These are phyloP conservation scores for Paracyclopina nana DNA, from an alignment of 1,140 invertebrate genomes.

Conservation along the genomic window DNA sequence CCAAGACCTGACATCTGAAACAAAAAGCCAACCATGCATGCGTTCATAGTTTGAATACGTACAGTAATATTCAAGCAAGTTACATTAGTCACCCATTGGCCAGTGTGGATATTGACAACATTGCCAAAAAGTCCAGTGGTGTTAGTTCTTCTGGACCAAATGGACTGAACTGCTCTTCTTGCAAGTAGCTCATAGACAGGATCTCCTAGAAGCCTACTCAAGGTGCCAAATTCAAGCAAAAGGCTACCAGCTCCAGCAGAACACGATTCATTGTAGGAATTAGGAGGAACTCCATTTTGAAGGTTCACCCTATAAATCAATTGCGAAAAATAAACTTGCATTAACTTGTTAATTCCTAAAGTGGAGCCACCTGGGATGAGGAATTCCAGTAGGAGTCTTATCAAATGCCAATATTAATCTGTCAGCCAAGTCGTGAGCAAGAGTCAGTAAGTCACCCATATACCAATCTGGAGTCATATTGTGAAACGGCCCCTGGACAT, in stretches of 20 bases:
- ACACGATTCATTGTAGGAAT: slow-evolving; percentile 39
- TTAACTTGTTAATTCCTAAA: too few relatives aligned
- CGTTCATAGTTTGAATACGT: background rate
- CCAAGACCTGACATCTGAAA: slow-evolving; percentile 37
- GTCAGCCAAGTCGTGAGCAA: slow-evolving; percentile 40
- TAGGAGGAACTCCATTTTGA: slow-evolving; percentile 32
- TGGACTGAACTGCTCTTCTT: slow-evolving; percentile 31
- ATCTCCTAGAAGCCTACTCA: slow-evolving; percentile 38
- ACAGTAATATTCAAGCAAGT: background rate
- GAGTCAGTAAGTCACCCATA: slow-evolving; percentile 35
- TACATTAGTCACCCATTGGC: slow-evolving; percentile 36
- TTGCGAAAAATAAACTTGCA: too few relatives aligned
- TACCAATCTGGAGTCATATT: slow-evolving; percentile 33
- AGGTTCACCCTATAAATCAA: slow-evolving; percentile 45
- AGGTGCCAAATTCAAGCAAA: slow-evolving; percentile 41
- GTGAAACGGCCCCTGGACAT: slow-evolving; percentile 37
- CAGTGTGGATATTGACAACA: slow-evolving; percentile 40
- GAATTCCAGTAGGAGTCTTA: slow-evolving; percentile 35
- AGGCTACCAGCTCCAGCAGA: slow-evolving; percentile 43
- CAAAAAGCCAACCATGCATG: background rate
- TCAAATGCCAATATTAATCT: slow-evolving; percentile 41
- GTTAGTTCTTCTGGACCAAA: slow-evolving; percentile 37
- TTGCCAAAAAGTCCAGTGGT: slow-evolving; percentile 41
- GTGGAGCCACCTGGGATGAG: too few relatives aligned
- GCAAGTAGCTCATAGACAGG: slow-evolving; percentile 40